These are phyloP conservation scores for Acropora yongei DNA, from an alignment of 64 coral and sea anemone species.

Conservation along the genomic window DNA sequence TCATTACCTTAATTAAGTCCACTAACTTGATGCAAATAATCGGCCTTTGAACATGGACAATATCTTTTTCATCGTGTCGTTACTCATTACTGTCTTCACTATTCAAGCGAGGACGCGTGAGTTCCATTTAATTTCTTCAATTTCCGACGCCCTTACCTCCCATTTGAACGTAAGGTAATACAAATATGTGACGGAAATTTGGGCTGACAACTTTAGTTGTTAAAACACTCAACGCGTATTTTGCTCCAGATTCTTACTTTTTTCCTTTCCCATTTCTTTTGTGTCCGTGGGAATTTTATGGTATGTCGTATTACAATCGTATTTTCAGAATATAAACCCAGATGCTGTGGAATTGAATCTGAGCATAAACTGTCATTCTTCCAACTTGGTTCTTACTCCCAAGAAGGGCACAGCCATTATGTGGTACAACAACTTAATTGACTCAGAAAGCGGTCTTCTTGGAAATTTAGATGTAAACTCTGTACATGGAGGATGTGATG, in stretches of 20 bases:
- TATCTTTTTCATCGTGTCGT: neutral
- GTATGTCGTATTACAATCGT: neutral
- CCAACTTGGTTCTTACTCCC: slow-evolving; percentile 70
- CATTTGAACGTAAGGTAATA: too few relatives aligned
- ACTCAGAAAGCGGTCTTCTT: slow-evolving; percentile 63
- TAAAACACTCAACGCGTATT: too few relatives aligned
- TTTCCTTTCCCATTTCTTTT: neutral
- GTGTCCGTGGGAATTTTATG: neutral
- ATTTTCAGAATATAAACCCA: slow-evolving; percentile 11
- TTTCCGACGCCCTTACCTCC: too few relatives aligned
- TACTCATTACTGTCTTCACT: neutral
- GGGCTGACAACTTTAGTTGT: too few relatives aligned
- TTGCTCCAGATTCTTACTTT: too few relatives aligned
- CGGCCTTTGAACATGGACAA: too few relatives aligned
- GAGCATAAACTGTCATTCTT: slow-evolving; percentile 68
- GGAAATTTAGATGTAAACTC: slow-evolving; percentile 69
- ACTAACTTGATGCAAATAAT: neutral
- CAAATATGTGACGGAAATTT: too few relatives aligned
- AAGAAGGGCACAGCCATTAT: slow-evolving; percentile 78
- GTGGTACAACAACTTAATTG: slow-evolving; percentile 78
- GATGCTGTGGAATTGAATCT: slow-evolving; percentile 50
- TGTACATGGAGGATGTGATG: slow-evolving; percentile 64
- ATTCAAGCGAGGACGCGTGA: too few relatives aligned
- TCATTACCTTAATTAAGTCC: neutral
- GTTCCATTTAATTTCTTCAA: too few relatives aligned